A percentile compares a stretch with the other conserved stretches of the same genome.
Conservation (phyloP, 1,140 invertebrate genomes). For the Goniozus legneri region DNA sequence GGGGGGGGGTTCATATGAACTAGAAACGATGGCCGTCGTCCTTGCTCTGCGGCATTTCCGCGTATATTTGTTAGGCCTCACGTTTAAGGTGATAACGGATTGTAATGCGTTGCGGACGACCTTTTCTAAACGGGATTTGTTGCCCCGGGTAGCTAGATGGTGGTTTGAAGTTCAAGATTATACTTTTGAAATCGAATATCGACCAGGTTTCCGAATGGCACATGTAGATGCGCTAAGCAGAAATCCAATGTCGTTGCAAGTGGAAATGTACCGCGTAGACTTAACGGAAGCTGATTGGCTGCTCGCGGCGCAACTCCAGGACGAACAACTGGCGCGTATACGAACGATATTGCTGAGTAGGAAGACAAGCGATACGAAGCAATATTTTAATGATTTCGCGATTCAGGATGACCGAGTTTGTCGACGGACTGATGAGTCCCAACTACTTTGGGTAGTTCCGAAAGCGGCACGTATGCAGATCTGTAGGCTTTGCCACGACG, state of each 20-base stretch:
- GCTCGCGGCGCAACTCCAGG: neutral
- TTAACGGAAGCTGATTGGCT: conserved; percentile 3
- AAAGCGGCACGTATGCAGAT: too few relatives aligned
- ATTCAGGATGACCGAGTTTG: neutral
- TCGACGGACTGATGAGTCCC: too few relatives aligned
- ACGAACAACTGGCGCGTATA: conserved; percentile 4
- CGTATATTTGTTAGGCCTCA: too few relatives aligned
- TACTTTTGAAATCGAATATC: conserved; percentile 1
- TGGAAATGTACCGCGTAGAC: too few relatives aligned
- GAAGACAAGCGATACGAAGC: neutral
- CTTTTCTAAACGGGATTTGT: neutral
- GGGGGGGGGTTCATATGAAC: too few relatives aligned
- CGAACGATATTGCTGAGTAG: neutral
- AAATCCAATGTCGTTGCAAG: too few relatives aligned
- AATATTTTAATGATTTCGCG: conserved; percentile 1
- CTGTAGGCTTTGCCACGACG: too few relatives aligned
- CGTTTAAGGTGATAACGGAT: conserved; percentile 1
- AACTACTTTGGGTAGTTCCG: too few relatives aligned
- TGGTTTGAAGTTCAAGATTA: conserved; percentile 4
- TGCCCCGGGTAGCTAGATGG: conserved; percentile 2
- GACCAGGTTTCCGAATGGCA: neutral
- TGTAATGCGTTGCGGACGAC: neutral
- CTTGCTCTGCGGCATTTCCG: too few relatives aligned
- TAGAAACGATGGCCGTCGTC: too few relatives aligned
- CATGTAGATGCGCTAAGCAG: conserved; percentile 4